These are phyloP conservation scores for Nanorana parkeri DNA, from an alignment of 2,113 vertebrate species.

Conservation along the genomic window DNA sequence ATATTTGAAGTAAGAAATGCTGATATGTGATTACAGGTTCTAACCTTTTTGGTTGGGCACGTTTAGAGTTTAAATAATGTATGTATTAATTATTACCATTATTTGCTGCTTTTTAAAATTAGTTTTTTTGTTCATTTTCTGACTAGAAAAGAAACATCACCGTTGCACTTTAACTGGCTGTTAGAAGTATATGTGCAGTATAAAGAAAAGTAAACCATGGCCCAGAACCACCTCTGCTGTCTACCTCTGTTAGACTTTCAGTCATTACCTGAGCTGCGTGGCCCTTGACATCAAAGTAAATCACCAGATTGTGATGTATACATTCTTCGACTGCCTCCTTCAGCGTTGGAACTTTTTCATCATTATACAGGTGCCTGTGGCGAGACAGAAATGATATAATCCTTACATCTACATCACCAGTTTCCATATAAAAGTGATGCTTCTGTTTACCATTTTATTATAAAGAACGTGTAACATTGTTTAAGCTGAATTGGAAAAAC, in stretches of 20 bases:
- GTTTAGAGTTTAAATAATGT: no score
- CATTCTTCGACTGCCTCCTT: constrained; percentile 88
- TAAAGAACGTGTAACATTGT: background rate
- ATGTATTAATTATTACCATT: no score
- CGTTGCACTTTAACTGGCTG: no score
- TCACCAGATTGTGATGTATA: constrained; percentile 80
- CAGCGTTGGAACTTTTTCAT: constrained; percentile 90
- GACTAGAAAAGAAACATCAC: no score
- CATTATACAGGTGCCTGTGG: constrained; percentile 80
- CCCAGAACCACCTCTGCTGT: no score
- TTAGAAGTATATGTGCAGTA: no score
- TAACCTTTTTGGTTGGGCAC: no score
- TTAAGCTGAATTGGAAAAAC: background rate
- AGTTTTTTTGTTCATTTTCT: no score
- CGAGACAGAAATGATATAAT: background rate
- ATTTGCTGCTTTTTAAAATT: no score
- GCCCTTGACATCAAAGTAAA: constrained; percentile 98
- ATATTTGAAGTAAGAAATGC: no score
- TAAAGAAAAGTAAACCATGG: no score
- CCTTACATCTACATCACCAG: background rate
- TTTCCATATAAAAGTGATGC: background rate
- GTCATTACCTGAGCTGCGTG: constrained; percentile 84
- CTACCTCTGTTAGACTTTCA: background rate
- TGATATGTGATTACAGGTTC: no score
- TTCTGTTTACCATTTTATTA: background rate